A percentile compares a stretch with the other conserved stretches of the same genome.
These are phyloP conservation scores for Pterostichus niger DNA, from an alignment of 2,888 invertebrate genomes.

Conservation along the genomic window DNA sequence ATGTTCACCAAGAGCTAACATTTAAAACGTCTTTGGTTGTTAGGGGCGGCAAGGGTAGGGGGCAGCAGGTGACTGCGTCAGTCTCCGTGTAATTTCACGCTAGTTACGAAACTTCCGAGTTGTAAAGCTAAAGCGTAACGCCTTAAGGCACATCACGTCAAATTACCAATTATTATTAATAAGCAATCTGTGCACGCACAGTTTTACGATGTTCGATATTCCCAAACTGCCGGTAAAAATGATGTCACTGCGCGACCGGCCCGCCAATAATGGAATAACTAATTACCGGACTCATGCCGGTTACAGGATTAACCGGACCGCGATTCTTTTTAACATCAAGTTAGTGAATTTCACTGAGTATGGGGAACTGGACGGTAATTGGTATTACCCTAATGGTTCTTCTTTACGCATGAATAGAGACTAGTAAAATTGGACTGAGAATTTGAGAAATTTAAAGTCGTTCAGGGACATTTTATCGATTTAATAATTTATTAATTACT, in stretches of 20 bases:
- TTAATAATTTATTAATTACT: too few species aligned
- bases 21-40: too few species aligned
- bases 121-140: conserved; percentile 47
- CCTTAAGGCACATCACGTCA: conserved; percentile 62
- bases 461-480: too few species aligned
- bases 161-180: conserved; percentile 67
- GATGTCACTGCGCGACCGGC: conserved; percentile 43
- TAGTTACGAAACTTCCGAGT: conserved; percentile 53
- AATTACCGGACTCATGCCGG: conserved; percentile 51
- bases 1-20: too few species aligned
- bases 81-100: conserved; percentile 50
- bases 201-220: conserved; percentile 65
- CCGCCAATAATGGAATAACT: conserved; percentile 65
- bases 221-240: conserved; percentile 66
- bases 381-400: too few species aligned
- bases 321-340: conserved; percentile 9
- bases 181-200: conserved; percentile 67
- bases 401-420: too few species aligned
- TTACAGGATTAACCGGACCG: conserved; percentile 1
- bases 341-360: too few species aligned
- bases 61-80: conserved; percentile 5
- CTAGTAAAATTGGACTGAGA: too few species aligned
- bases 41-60: too few species aligned
- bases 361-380: too few species aligned
- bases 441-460: too few species aligned